phyloP scores from a whole-genome alignment of 1,140 invertebrate species.

The Macrocentrus cingulum region DNA sequence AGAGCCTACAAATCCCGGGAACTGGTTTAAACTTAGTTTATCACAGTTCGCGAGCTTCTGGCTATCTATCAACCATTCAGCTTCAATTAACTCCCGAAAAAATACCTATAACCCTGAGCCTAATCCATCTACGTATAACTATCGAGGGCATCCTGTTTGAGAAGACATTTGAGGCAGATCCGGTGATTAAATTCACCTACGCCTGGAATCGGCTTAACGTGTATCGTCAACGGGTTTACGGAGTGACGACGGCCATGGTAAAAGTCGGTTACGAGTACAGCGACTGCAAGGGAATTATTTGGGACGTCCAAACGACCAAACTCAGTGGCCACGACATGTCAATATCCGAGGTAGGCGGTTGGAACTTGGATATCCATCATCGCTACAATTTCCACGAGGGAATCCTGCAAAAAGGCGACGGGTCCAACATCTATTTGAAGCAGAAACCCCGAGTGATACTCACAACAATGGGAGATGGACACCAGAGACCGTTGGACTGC shows the following conservation, averaged over 20 bases:
- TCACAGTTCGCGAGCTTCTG: conserved; percentile 87
- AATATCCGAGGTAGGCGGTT: conserved; percentile 92
- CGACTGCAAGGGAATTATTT: conserved; percentile 90
- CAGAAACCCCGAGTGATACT: conserved; percentile 89
- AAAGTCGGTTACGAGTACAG: conserved; percentile 95
- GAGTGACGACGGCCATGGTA: conserved; percentile 86
- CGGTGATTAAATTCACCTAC: conserved; percentile 93
- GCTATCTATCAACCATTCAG: conserved; percentile 93
- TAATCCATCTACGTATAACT: conserved; percentile 87
- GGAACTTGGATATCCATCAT: conserved; percentile 97
- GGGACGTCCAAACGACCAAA: conserved; percentile 94
- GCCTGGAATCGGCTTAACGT: conserved; percentile 95
- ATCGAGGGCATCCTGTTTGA: conserved; percentile 94
- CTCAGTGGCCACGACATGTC: conserved; percentile 94
- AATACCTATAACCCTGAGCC: conserved; percentile 76
- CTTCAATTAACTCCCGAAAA: conserved; percentile 86
- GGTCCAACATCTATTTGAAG: conserved; percentile 93
- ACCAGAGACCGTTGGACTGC: conserved; percentile 82
- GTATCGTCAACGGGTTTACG: conserved; percentile 93
- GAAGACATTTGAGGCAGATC: conserved; percentile 92
- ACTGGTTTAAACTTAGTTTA: conserved; percentile 93
- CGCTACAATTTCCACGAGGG: conserved; percentile 97
- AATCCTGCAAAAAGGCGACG: conserved; percentile 96
- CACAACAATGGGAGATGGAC: conserved; percentile 91
- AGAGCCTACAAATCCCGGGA: conserved; percentile 89